Base-by-base conservation (phyloP, 2,888 invertebrate species). In the Druceiella hillmani region DNA sequence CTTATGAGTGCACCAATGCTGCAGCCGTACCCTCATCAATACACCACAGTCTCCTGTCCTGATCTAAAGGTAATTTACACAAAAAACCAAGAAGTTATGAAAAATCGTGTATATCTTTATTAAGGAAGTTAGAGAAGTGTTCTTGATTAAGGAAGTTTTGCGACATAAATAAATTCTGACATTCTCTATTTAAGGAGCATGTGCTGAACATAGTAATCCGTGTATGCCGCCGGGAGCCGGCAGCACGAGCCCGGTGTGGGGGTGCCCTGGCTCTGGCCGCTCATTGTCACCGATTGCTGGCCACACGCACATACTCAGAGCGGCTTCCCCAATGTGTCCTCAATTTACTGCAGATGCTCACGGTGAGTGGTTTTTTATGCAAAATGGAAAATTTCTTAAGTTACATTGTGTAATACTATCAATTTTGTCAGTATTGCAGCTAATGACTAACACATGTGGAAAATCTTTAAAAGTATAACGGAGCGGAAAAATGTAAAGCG, bases 211-310 rank as follows among this genome's bases (percentile, higher is more conserved):
- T 93, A 52, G 75, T 95, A 38, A 71, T 95, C 50, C 81, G 88
- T 53, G 86, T 89, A 52, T 92, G 93, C 15, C 83, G 90, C 39
- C 78, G 86, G 31, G 95, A 95, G 66, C 90, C 91, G 40, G 84
- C 87, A 35, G 89, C 85, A 11, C 78, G 83, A 54, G 93, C 93
- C 15, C 79, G 94, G 46, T 91, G 90, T 55, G 83, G 93, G 47
- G 91, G 93, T 20, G 74, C 95, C 2, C 87, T 89, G 38, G 86
- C 90, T 33, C 75, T 95, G 35, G 86, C 89, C 2, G 75, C 77
- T 50, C 67, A 68, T 59, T 57, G 59, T 33, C 53, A 57, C 40
- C 64, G 66, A 49, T 45, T 58, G 51, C 62, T 71, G n/a, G 67
- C 63, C 42, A 41, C 57, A 38, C 54, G 64, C 32, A 38, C 52